phyloP scores from a whole-genome alignment of 2,888 invertebrate genomes.

The Pristionchus mayeri region DNA sequence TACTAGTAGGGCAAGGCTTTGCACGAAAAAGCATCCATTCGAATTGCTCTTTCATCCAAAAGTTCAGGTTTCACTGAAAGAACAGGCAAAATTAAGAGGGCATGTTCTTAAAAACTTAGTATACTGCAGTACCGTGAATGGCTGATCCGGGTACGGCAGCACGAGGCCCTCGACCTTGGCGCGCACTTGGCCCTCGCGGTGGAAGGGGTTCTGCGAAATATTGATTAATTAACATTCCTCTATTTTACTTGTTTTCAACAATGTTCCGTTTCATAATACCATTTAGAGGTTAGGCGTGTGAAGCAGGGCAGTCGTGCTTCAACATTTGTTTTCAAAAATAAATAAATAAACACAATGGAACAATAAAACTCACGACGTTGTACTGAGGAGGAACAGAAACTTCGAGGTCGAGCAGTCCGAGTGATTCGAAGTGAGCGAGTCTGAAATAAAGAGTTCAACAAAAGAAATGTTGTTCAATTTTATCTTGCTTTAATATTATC shows the following conservation, averaged over 20 bases:
- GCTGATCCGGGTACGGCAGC: slow-evolving; percentile 49
- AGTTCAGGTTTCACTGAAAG: no score
- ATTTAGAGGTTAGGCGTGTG: no score
- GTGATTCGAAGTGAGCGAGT: slow-evolving; percentile 56
- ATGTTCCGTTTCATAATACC: background rate
- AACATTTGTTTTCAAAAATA: no score
- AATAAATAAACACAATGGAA: no score
- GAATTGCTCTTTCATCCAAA: no score
- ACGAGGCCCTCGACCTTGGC: slow-evolving; percentile 47
- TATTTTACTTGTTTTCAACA: background rate
- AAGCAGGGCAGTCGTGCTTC: no score
- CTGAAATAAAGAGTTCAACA: no score
- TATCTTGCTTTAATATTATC: no score
- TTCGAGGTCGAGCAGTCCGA: slow-evolving; percentile 69
- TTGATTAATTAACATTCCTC: background rate
- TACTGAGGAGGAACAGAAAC: slow-evolving; percentile 68
- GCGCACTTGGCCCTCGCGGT: background rate
- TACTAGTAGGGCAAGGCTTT: no score
- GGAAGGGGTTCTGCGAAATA: slow-evolving; percentile 21
- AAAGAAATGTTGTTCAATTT: no score
- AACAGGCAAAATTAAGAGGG: no score
- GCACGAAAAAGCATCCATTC: no score
- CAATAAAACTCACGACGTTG: slow-evolving; percentile 57
- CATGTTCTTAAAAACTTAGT: background rate
- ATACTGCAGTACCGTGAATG: background rate